Conservation (phyloP, 2,113 vertebrate genomes). For the Osmerus eperlanus region DNA sequence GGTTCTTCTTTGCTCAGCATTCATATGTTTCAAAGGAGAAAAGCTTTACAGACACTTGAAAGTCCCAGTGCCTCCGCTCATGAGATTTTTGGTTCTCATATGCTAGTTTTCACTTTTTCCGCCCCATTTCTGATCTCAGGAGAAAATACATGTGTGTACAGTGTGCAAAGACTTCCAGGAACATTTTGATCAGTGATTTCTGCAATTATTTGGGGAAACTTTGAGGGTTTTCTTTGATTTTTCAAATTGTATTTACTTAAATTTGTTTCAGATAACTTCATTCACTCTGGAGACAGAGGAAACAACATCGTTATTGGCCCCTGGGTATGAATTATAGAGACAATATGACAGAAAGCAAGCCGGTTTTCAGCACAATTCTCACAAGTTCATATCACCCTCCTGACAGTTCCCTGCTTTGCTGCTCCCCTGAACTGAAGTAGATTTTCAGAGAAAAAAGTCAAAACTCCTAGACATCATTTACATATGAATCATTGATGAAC, state of each 20-base stretch:
- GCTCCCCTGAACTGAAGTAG: conserved; percentile 19
- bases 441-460: conserved; percentile 34
- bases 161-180: background rate
- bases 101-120: background rate
- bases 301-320: conserved; percentile 4
- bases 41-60: background rate
- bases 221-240: background rate
- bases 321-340: conserved; percentile 3
- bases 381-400: conserved; percentile 27
- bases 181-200: no score
- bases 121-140: background rate
- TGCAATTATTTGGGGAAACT: background rate
- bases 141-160: background rate
- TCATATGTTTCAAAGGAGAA: conserved; percentile 2
- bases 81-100: background rate
- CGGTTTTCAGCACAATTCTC: conserved; percentile 20
- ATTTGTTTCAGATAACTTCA: background rate
- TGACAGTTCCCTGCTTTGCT: conserved; percentile 41
- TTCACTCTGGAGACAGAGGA: background rate
- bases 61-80: background rate
- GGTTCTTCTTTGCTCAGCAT: conserved; percentile 2
- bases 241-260: background rate
- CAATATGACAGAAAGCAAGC: conserved; percentile 5
- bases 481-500: conserved; percentile 58
- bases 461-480: conserved; percentile 44